These are phyloP conservation scores for Ranitomeya variabilis DNA, from an alignment of 2,113 vertebrate genomes.

Conservation along the genomic window DNA sequence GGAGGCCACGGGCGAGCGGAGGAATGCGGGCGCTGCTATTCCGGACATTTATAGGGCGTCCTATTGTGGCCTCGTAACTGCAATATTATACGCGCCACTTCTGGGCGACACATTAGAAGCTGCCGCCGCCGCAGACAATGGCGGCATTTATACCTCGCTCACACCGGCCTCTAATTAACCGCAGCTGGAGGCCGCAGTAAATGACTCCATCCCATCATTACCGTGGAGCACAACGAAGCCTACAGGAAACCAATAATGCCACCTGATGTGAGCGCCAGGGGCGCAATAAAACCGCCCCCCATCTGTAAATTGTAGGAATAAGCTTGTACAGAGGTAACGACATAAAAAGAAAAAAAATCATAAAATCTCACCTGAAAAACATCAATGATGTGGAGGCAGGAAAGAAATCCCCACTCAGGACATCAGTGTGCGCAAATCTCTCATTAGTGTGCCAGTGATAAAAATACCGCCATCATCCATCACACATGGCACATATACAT, in stretches of 20 bases:
- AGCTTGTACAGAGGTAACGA: neutral
- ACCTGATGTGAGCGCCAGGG: neutral
- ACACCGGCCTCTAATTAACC: conserved; percentile 14
- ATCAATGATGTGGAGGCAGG: neutral
- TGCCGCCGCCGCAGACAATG: conserved; percentile 10
- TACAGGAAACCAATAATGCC: conserved; percentile 12
- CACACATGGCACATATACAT: too few species aligned
- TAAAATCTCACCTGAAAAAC: neutral
- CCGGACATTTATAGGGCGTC: conserved; percentile 8
- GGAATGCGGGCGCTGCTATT: neutral
- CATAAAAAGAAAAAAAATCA: neutral
- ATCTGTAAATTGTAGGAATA: neutral
- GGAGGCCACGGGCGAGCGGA: conserved; percentile 56
- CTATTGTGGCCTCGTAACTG: neutral
- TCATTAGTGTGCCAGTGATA: too few species aligned
- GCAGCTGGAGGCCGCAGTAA: conserved; percentile 25
- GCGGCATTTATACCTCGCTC: neutral
- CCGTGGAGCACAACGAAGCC: neutral
- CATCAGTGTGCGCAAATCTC: too few species aligned
- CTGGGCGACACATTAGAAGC: conserved; percentile 7
- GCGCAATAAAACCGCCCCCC: conserved; percentile 3
- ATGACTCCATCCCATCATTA: conserved; percentile 18
- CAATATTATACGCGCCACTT: neutral
- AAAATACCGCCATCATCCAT: too few species aligned
- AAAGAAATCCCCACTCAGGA: neutral